Evolutionary conservation across 1,140 invertebrate species (phyloP).

Genomic region (Zelostemma sp.): DNA sequence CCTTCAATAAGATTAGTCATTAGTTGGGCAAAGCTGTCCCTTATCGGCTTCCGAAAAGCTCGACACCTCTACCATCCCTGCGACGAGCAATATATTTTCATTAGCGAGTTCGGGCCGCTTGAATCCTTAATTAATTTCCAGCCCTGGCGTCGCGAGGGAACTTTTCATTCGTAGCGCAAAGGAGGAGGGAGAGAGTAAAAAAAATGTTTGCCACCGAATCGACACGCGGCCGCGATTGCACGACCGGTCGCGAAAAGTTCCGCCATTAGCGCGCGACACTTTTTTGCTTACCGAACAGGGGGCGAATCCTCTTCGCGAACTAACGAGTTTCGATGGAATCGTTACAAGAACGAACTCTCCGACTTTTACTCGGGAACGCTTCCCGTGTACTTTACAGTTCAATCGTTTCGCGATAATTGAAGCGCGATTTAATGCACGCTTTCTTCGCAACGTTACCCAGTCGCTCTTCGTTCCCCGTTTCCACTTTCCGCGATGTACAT

Average conservation of each 20-base stretch:
- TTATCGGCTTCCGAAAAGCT: slow-evolving; percentile 7
- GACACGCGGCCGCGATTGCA: slow-evolving; percentile 14
- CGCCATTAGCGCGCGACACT: slow-evolving; percentile 14
- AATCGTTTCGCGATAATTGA: slow-evolving; percentile 5
- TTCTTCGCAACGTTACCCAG: no score
- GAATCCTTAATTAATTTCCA: slow-evolving; percentile 25
- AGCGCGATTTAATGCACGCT: neutral
- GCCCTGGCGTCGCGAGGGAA: slow-evolving; percentile 12
- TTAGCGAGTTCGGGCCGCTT: slow-evolving; percentile 16
- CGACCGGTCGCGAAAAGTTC: slow-evolving; percentile 11
- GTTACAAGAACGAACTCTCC: neutral
- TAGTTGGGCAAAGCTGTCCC: slow-evolving; percentile 7
- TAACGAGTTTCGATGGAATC: neutral
- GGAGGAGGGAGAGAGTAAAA: neutral
- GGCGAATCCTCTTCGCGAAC: neutral
- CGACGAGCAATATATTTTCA: slow-evolving; percentile 27
- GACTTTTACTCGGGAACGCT: slow-evolving; percentile 1
- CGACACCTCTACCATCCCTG: neutral
- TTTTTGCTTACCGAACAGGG: neutral
- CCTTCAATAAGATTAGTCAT: slow-evolving; percentile 8
- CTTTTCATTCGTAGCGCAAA: slow-evolving; percentile 14
- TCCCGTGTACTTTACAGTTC: neutral
- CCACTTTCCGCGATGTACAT: no score
- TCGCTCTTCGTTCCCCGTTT: no score
- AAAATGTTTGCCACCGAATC: slow-evolving; percentile 16